phyloP scores from a whole-genome alignment of 2,888 invertebrate genomes.

The Apodemia zela region DNA sequence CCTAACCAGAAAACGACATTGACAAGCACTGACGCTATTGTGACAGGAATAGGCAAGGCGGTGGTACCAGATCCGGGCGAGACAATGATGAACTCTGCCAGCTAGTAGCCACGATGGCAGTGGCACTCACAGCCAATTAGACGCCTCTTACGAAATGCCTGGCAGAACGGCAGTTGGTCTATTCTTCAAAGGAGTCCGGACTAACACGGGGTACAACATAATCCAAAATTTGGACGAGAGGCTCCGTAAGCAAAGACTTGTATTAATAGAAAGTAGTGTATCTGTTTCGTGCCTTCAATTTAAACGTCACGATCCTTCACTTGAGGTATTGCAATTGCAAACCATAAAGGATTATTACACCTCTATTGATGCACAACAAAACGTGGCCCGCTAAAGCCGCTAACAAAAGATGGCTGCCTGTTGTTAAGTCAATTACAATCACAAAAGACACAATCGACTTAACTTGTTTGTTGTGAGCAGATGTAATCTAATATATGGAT shows the following conservation, averaged over 20 bases:
- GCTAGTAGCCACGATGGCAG: too few relatives aligned
- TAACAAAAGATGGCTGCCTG: constrained; percentile 44
- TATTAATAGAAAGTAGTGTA: constrained; percentile 1
- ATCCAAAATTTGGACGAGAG: background rate
- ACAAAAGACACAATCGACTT: constrained; percentile 55
- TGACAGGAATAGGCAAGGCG: too few relatives aligned
- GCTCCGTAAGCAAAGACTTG: constrained; percentile 11
- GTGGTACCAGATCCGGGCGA: too few relatives aligned
- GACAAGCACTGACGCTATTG: too few relatives aligned
- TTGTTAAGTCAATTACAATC: constrained; percentile 49
- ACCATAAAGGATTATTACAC: constrained; percentile 24
- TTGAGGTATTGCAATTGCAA: constrained; percentile 11
- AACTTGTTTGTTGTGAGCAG: constrained; percentile 42
- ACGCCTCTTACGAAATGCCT: too few relatives aligned
- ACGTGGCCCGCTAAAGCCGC: constrained; percentile 3
- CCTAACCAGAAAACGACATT: too few relatives aligned
- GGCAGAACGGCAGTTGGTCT: too few relatives aligned
- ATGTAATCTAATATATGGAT: constrained; percentile 22
- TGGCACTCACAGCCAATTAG: too few relatives aligned
- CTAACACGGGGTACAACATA: too few relatives aligned
- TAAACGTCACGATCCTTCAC: background rate
- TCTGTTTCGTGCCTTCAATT: background rate
- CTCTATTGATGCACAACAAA: constrained; percentile 34
- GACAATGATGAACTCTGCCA: too few relatives aligned
- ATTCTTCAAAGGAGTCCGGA: too few relatives aligned